A percentile compares a stretch with the other conserved stretches of the same genome.
Evolutionary conservation across 1,140 invertebrate genomes (phyloP).

Genomic region (Diorhabda carinulata): DNA sequence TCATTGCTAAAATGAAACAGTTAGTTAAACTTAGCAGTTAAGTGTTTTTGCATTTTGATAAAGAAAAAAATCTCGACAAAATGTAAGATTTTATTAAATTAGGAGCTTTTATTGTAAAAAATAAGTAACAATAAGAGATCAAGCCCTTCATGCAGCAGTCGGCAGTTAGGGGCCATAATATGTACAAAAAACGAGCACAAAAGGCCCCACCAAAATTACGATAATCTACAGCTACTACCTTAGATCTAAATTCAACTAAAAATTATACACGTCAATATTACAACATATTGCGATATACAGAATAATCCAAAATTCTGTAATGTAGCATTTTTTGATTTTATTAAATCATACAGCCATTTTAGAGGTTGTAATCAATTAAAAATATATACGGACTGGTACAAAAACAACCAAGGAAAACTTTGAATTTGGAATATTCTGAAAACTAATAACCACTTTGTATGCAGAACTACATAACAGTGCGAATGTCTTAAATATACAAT

Average conservation of each 20-base stretch:
- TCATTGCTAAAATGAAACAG: slow-evolving; percentile 40
- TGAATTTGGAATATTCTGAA: no score
- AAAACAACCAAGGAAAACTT: no score
- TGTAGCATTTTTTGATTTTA: no score
- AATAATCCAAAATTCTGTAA: no score
- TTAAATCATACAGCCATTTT: no score
- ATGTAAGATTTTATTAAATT: slow-evolving; percentile 3
- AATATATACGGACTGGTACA: no score
- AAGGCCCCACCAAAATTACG: slow-evolving; percentile 29
- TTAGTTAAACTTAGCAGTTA: slow-evolving; percentile 39
- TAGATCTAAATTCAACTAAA: slow-evolving; percentile 19
- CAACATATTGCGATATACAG: background rate
- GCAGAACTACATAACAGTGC: no score
- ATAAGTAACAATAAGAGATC: slow-evolving; percentile 42
- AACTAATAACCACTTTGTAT: no score
- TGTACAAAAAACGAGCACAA: slow-evolving; percentile 32
- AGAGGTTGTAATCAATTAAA: no score
- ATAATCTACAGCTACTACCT: slow-evolving; percentile 26
- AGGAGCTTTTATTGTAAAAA: slow-evolving; percentile 17
- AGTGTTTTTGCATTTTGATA: slow-evolving; percentile 30
- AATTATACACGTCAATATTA: slow-evolving; percentile 9
- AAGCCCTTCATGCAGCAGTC: slow-evolving; percentile 36
- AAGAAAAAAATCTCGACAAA: slow-evolving; percentile 13
- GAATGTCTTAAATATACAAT: no score
- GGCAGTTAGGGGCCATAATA: slow-evolving; percentile 35